Conservation (phyloP, 2,797 vertebrate species). For the Cephalopachus bancanus region DNA sequence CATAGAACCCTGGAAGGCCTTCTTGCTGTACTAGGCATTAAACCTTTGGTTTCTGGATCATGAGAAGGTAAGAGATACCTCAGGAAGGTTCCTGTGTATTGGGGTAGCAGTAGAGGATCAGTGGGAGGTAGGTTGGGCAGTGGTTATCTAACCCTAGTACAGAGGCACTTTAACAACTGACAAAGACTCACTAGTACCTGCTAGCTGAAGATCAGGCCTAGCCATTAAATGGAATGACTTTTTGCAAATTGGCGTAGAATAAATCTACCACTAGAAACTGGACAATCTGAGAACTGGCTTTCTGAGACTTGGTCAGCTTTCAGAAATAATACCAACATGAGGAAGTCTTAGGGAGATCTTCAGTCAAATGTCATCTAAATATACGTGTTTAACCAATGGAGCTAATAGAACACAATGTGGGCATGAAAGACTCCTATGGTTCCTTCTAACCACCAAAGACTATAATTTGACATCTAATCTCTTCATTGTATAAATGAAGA, state of each 20-base stretch:
- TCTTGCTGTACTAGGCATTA: neutral
- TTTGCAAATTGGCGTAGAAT: neutral
- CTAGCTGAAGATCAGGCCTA: neutral
- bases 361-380: constrained; percentile 12
- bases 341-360: constrained; percentile 37
- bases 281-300: neutral
- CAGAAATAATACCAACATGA: constrained; percentile 4
- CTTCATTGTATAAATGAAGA: neutral
- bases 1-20: neutral
- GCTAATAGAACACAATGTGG: neutral
- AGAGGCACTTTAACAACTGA: neutral
- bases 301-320: constrained; percentile 49
- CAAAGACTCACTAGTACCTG: neutral
- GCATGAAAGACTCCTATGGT: neutral
- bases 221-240: neutral
- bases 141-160: neutral
- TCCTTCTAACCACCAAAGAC: neutral
- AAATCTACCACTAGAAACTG: neutral
- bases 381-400: neutral
- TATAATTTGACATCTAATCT: neutral
- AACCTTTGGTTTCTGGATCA: neutral
- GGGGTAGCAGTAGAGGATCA: neutral
- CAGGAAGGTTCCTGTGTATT: neutral
- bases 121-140: neutral
- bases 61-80: neutral